phyloP scores from a whole-genome alignment of 1,140 invertebrate genomes.

The Camponotus pennsylvanicus region DNA sequence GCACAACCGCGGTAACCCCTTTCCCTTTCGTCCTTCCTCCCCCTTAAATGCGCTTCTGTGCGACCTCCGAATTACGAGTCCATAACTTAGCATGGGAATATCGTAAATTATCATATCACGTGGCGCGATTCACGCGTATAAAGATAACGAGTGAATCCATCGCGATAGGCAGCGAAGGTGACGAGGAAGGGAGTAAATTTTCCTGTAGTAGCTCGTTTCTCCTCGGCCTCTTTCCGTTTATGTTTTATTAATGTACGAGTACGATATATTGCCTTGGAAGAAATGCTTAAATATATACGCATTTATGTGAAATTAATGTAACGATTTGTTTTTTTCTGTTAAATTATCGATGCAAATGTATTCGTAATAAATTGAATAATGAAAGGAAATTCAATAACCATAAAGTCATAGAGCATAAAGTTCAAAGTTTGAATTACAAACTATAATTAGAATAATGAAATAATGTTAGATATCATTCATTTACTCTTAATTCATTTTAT shows the following conservation, averaged over 20 bases:
- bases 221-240: conserved; percentile 15
- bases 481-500: not conserved
- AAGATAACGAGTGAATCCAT: conserved; percentile 39
- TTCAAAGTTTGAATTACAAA: not conserved
- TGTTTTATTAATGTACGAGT: conserved; percentile 24
- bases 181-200: conserved; percentile 31
- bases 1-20: not conserved
- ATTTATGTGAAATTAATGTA: not conserved
- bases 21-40: no score
- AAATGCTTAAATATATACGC: not conserved
- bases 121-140: conserved; percentile 29
- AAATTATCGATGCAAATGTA: conserved; percentile 3
- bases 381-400: not conserved
- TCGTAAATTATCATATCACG: conserved; percentile 52
- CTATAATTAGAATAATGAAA: not conserved
- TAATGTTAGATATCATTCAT: not conserved
- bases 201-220: not conserved
- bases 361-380: conserved; percentile 1
- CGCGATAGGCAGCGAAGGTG: not conserved
- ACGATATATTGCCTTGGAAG: not conserved
- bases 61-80: conserved; percentile 37
- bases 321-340: conserved; percentile 18
- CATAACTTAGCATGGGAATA: conserved; percentile 34
- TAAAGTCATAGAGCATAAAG: not conserved
- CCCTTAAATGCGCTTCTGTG: not conserved